phyloP scores from a whole-genome alignment of 2,888 invertebrate genomes.

The Eristalinus aeneus region DNA sequence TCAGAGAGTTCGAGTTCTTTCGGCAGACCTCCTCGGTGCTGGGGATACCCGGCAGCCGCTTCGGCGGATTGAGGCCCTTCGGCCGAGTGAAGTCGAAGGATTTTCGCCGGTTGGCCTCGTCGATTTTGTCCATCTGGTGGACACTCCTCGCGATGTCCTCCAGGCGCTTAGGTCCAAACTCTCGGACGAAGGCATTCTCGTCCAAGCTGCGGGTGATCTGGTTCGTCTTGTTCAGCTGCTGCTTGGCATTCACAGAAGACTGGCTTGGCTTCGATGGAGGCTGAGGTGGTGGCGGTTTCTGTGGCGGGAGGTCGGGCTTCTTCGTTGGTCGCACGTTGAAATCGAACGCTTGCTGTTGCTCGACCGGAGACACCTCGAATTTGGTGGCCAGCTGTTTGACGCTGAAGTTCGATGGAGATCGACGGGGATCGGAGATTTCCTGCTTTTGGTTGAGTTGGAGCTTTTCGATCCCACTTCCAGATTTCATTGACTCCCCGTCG shows the following conservation, averaged over 20 bases:
- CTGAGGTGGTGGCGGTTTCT: constrained; percentile 37
- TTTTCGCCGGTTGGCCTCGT: constrained; percentile 82
- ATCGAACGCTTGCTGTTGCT: constrained; percentile 83
- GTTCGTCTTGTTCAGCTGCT: constrained; percentile 83
- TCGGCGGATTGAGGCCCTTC: constrained; percentile 83
- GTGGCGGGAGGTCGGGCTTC: constrained; percentile 39
- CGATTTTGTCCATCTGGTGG: constrained; percentile 76
- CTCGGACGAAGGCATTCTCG: constrained; percentile 87
- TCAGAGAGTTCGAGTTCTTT: constrained; percentile 56
- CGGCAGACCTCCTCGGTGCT: constrained; percentile 78
- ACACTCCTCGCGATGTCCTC: constrained; percentile 77
- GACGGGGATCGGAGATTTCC: constrained; percentile 73
- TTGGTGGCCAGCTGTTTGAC: constrained; percentile 85
- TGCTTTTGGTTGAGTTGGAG: constrained; percentile 71
- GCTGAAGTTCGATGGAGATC: constrained; percentile 81
- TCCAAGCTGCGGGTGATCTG: constrained; percentile 86
- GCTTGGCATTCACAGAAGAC: constrained; percentile 36
- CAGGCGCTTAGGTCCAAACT: constrained; percentile 82
- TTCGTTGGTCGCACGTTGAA: constrained; percentile 78
- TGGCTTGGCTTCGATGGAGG: constrained; percentile 46
- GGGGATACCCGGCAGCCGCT: constrained; percentile 80
- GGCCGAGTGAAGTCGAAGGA: constrained; percentile 83
- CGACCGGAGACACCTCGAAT: constrained; percentile 84
- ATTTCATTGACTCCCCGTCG: constrained; percentile 77
- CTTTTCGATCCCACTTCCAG: constrained; percentile 52